A percentile compares a stretch with the other conserved stretches of the same genome.
Evolutionary conservation across 2,888 invertebrate genomes (phyloP).

Genomic region (Clanis bilineata): DNA sequence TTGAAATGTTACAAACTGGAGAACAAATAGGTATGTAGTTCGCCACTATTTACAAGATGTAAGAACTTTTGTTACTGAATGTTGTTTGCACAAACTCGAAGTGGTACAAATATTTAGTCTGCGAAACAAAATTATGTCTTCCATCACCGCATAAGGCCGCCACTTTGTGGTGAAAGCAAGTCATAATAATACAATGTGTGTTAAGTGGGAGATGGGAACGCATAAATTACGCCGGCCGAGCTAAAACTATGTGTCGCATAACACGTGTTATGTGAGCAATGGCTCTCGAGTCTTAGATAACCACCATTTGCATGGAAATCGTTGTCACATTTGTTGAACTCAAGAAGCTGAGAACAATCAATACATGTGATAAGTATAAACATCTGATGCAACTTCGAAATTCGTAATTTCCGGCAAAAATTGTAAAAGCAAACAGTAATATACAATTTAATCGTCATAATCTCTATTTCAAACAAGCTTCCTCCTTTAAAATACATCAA

Average conservation of each 20-base stretch:
- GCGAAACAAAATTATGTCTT: constrained; percentile 18
- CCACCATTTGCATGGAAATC: constrained; percentile 13
- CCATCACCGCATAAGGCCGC: constrained; percentile 21
- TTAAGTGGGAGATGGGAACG: constrained; percentile 41
- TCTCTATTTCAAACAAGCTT: neutral
- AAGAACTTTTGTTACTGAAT: neutral
- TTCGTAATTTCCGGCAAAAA: neutral
- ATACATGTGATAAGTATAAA: neutral
- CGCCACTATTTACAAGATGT: neutral
- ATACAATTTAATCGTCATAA: no score
- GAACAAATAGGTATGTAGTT: neutral
- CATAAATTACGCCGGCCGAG: constrained; percentile 37
- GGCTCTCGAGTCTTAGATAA: constrained; percentile 24
- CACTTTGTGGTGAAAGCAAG: constrained; percentile 34
- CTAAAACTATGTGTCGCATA: constrained; percentile 31
- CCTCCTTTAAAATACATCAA: neutral
- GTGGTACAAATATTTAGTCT: constrained; percentile 8
- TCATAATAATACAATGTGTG: constrained; percentile 43
- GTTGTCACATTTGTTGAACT: neutral
- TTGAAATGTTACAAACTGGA: neutral
- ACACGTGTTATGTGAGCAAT: constrained; percentile 26
- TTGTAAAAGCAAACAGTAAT: no score
- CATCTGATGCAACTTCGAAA: neutral
- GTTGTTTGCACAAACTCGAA: neutral
- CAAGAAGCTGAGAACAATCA: neutral